Conservation (phyloP, 2,797 vertebrate species). For the Hippopotamyrus pictus region DNA sequence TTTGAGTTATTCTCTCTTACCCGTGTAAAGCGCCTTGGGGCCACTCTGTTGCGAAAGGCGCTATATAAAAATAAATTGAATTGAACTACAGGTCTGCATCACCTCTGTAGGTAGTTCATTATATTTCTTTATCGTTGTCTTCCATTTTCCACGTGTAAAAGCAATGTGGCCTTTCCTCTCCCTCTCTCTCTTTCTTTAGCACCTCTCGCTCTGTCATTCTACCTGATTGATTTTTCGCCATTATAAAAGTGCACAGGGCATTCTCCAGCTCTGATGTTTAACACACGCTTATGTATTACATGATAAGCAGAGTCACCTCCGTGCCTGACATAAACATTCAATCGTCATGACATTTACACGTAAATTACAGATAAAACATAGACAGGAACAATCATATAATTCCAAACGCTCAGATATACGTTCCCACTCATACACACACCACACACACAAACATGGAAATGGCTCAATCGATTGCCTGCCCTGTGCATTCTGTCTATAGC, state of each 20-base stretch:
- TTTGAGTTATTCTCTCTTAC: not conserved
- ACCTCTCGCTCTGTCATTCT: conserved; percentile 43
- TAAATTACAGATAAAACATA: conserved; percentile 1
- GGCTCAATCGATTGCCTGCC: not conserved
- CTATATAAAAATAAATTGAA: not conserved
- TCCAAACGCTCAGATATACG: not conserved
- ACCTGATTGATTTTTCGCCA: conserved; percentile 46
- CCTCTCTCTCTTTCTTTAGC: conserved; percentile 7
- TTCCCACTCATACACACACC: not conserved
- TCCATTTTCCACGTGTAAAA: not conserved
- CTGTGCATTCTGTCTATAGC: not conserved
- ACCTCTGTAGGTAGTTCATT: conserved; percentile 23
- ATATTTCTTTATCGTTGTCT: conserved; percentile 6
- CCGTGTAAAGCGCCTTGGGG: not conserved
- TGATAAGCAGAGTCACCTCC: not conserved
- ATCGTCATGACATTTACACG: not conserved
- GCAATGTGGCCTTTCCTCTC: not conserved
- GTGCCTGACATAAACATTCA: not conserved
- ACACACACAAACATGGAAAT: not conserved
- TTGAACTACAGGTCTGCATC: conserved; percentile 23
- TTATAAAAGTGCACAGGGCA: conserved; percentile 35
- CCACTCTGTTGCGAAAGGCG: not conserved
- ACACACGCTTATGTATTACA: conserved; percentile 1
- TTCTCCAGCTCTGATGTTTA: conserved; percentile 17
- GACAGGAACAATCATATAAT: conserved; percentile 12